These are phyloP conservation scores for Paradisaea rubra DNA, from an alignment of 2,113 vertebrate species.

Conservation along the genomic window DNA sequence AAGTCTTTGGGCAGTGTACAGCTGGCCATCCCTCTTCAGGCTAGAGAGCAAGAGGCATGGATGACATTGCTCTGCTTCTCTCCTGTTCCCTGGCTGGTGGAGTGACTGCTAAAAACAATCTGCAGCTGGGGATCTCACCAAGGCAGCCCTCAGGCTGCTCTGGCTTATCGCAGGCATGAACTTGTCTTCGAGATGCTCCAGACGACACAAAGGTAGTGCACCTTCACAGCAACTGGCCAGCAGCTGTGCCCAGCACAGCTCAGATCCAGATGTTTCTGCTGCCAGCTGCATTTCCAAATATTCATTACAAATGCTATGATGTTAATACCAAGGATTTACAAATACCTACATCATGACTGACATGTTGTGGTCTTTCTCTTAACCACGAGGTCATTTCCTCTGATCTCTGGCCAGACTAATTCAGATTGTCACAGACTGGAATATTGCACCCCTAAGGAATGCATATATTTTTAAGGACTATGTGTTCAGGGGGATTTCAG, in stretches of 20 bases:
- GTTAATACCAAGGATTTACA: background rate
- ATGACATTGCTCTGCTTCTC: background rate
- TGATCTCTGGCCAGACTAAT: background rate
- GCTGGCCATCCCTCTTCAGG: background rate
- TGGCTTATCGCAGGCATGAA: background rate
- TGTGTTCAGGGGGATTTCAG: background rate
- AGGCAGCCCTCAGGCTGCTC: background rate
- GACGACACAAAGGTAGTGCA: background rate
- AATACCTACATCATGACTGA: background rate
- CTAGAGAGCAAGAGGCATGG: background rate
- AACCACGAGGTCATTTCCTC: background rate
- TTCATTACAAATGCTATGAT: background rate
- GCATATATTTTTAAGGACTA: background rate
- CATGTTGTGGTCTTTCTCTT: background rate
- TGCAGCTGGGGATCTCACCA: background rate
- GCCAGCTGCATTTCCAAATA: background rate
- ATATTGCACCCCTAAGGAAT: background rate
- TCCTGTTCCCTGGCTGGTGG: background rate
- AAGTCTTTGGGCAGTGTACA: conserved; percentile 8
- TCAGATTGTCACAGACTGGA: background rate
- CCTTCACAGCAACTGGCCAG: rapidly evolving
- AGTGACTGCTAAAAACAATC: background rate
- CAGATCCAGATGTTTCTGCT: background rate
- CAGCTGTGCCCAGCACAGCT: background rate
- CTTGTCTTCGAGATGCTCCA: background rate